Base-by-base conservation (phyloP, 2,888 invertebrate species). In the Ormyrus pomaceus region DNA sequence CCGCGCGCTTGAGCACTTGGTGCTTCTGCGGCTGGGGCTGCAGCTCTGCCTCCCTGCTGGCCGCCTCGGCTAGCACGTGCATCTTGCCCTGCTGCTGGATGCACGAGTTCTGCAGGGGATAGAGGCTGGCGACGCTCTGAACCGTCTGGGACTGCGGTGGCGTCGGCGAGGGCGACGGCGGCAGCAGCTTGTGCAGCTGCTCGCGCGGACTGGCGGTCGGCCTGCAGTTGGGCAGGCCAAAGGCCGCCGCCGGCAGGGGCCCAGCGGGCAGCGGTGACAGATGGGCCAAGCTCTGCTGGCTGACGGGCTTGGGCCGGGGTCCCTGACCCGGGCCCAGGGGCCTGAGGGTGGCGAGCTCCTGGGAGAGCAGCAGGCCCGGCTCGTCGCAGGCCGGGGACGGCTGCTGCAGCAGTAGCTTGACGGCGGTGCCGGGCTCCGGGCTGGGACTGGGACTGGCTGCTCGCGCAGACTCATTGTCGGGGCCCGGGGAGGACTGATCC, bases 391-490 rank as follows among this genome's bases (percentile, higher is more conserved):
- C 11, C 11, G 77, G 10, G 2, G 66, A 6, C 45, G 65, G 65
- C 11, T 71, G 34, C 51, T 53, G 71, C 19, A 53, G 72, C 66
- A 61, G 58, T 7, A 72, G 71, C 66, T 77, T 69, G 66, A 75
- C 53, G 45, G n/a, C 45, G 0, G 58, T n/a, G 34, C 55, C 1
- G n/a, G 13, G 45, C 13, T 78, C 72, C 53, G 70, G 48, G 11
- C 51, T 53, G 59, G 55, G 51, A 53, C 45, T 66, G 48, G 46
- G 55, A 9, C 46, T 13, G 64, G 56, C 48, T 56, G 34, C 46
- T 19, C 53, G 51, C 64, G 74, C 11, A 1, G 61, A 84, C 51
- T 80, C 86, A 84, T 86, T 61, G 11, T 72, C 76, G 62, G 85
- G 85, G 82, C 84, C 84, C 69, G 59, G 71, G 59, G 81, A 61